Percentiles rank a stretch among this genome's conserved stretches.
These are phyloP conservation scores for Macrochelys suwanniensis DNA, from an alignment of 2,797 vertebrate species.

Conservation along the genomic window DNA sequence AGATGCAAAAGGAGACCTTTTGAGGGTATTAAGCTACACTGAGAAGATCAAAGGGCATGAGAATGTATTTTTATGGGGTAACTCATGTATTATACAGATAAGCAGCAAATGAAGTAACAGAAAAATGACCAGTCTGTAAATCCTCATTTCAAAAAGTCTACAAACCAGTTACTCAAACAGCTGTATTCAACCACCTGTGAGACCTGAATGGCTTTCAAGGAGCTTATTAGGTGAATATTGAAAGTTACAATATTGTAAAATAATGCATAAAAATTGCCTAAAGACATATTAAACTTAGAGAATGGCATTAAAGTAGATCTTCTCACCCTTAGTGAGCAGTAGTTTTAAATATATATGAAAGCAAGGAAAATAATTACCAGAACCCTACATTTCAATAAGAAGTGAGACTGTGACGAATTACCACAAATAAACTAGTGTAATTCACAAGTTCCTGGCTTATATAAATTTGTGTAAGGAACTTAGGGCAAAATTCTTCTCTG, in stretches of 20 bases:
- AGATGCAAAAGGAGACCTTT: neutral
- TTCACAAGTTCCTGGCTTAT: neutral
- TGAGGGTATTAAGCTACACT: neutral
- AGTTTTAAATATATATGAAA: neutral
- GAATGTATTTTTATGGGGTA: fast-evolving
- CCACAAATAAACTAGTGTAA: neutral
- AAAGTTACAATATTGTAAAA: neutral
- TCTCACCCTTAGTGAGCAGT: neutral
- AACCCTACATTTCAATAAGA: neutral
- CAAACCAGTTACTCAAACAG: neutral
- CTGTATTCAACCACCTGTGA: neutral
- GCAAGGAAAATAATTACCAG: neutral
- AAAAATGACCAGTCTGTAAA: neutral
- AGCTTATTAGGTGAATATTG: neutral
- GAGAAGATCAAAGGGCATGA: neutral
- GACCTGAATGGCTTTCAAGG: neutral
- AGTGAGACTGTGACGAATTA: neutral
- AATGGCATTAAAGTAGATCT: neutral
- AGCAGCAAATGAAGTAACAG: neutral
- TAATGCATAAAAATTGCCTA: neutral
- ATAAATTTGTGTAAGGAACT: neutral
- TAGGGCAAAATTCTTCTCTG: neutral
- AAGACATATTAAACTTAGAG: neutral
- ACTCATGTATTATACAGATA: neutral
- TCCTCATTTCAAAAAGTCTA: neutral